Conservation (phyloP, 2,113 vertebrate genomes). For the Casuarius casuarius region DNA sequence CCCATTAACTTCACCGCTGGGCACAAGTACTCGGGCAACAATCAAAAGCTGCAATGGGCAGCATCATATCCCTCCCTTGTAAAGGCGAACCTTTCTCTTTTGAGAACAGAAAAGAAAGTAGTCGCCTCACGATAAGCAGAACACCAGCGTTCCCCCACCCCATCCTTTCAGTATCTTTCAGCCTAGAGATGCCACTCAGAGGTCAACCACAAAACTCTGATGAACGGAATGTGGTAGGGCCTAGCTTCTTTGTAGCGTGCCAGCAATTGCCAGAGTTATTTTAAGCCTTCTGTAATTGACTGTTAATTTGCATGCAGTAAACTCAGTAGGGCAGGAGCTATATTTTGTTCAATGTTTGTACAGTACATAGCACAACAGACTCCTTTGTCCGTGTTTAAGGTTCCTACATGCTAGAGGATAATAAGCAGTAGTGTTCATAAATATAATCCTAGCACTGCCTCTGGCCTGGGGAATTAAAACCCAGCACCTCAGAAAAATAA, state of each 20-base stretch:
- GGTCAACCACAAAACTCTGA: not conserved
- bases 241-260: not conserved
- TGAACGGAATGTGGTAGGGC: not conserved
- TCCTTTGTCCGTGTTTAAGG: not conserved
- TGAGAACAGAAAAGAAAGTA: accelerated
- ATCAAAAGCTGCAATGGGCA: not conserved
- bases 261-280: not conserved
- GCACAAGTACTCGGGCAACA: not conserved
- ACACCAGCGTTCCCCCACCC: not conserved
- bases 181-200: not conserved
- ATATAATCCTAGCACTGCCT: not conserved
- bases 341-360: not conserved
- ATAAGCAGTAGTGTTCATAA: not conserved
- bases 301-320: not conserved
- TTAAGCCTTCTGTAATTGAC: not conserved
- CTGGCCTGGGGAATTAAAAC: not conserved
- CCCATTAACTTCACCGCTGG: not conserved
- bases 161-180: not conserved
- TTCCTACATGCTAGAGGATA: not conserved
- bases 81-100: not conserved
- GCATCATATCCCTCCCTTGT: not conserved
- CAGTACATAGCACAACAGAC: not conserved
- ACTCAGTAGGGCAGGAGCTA: not conserved
- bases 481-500: not conserved
- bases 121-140: not conserved